phyloP scores from a whole-genome alignment of 2,797 vertebrate genomes.

The Chiloscyllium punctatum region DNA sequence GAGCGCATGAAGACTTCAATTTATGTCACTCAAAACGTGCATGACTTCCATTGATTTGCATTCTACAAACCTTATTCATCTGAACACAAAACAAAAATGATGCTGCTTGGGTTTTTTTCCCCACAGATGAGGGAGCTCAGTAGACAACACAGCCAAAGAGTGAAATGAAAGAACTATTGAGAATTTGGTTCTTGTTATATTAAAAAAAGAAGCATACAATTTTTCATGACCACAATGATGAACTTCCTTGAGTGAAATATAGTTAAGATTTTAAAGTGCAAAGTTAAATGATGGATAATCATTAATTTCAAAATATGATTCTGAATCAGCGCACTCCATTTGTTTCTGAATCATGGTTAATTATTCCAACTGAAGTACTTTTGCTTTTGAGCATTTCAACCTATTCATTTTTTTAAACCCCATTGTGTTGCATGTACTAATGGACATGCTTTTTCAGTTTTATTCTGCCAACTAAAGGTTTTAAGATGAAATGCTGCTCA shows the following conservation, averaged over 20 bases:
- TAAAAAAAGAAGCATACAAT: background rate
- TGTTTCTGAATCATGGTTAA: background rate
- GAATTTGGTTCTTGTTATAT: background rate
- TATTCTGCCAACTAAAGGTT: background rate
- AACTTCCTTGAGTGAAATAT: background rate
- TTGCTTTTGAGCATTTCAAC: background rate
- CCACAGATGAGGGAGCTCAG: background rate
- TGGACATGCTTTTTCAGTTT: background rate
- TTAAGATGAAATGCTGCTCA: conserved; percentile 14
- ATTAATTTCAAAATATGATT: conserved; percentile 24
- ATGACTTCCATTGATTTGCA: conserved; percentile 28
- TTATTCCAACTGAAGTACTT: background rate
- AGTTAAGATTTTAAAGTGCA: background rate
- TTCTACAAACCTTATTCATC: conserved; percentile 5
- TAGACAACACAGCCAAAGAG: background rate
- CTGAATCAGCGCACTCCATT: background rate
- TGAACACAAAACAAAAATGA: background rate
- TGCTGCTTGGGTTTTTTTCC: background rate
- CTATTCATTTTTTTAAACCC: background rate
- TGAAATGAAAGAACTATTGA: background rate
- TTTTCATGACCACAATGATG: conserved; percentile 15
- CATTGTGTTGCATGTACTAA: background rate
- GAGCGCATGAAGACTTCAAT: conserved; percentile 34
- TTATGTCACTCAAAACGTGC: background rate
- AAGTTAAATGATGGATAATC: conserved; percentile 21